Conservation (phyloP, 2,888 invertebrate species). For the Teleiodes luculella region DNA sequence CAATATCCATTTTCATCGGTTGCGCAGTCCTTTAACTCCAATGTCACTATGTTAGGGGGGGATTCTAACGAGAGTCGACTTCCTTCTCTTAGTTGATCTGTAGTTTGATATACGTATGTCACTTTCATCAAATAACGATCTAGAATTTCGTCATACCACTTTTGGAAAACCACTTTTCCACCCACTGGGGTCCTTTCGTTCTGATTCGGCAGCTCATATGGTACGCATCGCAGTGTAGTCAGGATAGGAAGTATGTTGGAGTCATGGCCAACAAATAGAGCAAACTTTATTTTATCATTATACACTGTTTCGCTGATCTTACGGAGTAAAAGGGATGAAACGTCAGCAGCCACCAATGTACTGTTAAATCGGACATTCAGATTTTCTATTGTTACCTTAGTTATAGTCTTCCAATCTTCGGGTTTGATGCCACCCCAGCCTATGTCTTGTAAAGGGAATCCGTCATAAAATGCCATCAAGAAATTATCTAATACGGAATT, state of each 20-base stretch:
- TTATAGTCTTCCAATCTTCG: constrained; percentile 44
- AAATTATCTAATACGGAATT: constrained; percentile 51
- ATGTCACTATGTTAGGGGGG: constrained; percentile 45
- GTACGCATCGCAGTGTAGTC: constrained; percentile 41
- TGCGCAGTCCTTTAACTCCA: constrained; percentile 39
- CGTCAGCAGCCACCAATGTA: constrained; percentile 38
- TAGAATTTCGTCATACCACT: constrained; percentile 41
- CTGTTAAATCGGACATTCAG: constrained; percentile 52
- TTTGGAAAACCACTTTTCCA: constrained; percentile 60
- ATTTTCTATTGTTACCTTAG: constrained; percentile 41
- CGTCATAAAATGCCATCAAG: constrained; percentile 62
- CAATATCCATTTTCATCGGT: too few relatives aligned
- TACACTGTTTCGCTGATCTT: constrained; percentile 43
- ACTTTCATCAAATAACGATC: constrained; percentile 46
- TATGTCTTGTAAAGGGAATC: constrained; percentile 40
- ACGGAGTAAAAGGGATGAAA: constrained; percentile 41
- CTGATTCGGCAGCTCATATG: constrained; percentile 42
- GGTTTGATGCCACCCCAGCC: constrained; percentile 55
- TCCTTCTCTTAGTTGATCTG: constrained; percentile 43
- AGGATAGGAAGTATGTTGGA: constrained; percentile 50
- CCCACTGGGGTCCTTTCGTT: constrained; percentile 57
- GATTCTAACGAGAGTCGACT: constrained; percentile 37
- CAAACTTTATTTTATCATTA: constrained; percentile 35
- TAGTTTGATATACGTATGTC: constrained; percentile 50
- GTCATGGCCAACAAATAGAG: constrained; percentile 57